Percentiles rank a stretch among this genome's conserved stretches.
Evolutionary conservation across 2,888 invertebrate genomes (phyloP).

Genomic region (Yponomeuta plumbellus): DNA sequence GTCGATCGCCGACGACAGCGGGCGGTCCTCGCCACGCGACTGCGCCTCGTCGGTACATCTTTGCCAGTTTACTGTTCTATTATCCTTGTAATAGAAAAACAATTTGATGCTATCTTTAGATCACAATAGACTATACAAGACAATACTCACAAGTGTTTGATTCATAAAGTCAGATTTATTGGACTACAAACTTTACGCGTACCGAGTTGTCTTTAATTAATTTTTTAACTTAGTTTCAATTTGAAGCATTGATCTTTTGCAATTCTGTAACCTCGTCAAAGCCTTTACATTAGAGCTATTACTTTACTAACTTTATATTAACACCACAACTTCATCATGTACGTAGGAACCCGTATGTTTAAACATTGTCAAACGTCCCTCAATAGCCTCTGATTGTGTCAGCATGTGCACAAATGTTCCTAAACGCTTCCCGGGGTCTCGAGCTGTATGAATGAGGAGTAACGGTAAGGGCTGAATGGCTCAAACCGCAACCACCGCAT

Average conservation of each 20-base stretch:
- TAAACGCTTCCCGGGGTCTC: slow-evolving; percentile 43
- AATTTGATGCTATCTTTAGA: neutral
- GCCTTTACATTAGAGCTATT: too few species aligned
- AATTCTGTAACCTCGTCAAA: too few species aligned
- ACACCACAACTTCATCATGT: too few species aligned
- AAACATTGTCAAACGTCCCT: neutral
- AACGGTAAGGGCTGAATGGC: slow-evolving; percentile 34
- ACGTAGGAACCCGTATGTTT: neutral
- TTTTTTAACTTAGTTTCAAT: too few species aligned
- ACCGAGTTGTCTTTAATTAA: too few species aligned
- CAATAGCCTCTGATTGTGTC: slow-evolving; percentile 14
- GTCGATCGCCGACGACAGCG: slow-evolving; percentile 39
- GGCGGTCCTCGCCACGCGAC: slow-evolving; percentile 72
- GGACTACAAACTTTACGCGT: too few species aligned
- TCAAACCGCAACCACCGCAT: slow-evolving; percentile 47
- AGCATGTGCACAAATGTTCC: slow-evolving; percentile 33
- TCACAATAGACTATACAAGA: neutral
- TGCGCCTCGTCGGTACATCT: slow-evolving; percentile 31
- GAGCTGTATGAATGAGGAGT: slow-evolving; percentile 43
- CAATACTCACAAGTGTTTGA: too few species aligned
- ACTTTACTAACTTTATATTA: too few species aligned
- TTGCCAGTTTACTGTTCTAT: neutral
- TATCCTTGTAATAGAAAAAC: slow-evolving; percentile 1
- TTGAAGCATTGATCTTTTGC: too few species aligned
- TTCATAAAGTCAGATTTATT: too few species aligned